A percentile compares a stretch with the other conserved stretches of the same genome.
Evolutionary conservation across 2,797 vertebrate species (phyloP).

Genomic region (Channa striata): DNA sequence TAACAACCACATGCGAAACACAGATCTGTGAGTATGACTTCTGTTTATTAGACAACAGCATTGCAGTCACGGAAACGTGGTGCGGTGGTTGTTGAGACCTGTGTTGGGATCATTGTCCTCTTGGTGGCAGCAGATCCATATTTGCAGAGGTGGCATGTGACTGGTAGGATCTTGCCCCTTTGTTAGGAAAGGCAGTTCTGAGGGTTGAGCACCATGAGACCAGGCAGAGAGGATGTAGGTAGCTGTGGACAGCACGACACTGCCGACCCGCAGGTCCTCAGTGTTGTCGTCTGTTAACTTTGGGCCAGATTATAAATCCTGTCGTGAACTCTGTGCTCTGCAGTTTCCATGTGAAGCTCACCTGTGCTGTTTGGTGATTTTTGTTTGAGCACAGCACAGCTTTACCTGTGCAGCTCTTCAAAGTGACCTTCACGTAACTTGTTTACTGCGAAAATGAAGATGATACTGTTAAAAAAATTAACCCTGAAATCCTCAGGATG

Average conservation of each 20-base stretch:
- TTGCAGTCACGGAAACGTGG: background rate
- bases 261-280: background rate
- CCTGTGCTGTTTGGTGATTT: slow-evolving; percentile 56
- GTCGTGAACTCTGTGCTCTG: slow-evolving; percentile 1
- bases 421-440: slow-evolving; percentile 62
- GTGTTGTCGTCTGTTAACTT: background rate
- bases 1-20: slow-evolving; percentile 81
- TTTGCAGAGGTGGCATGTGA: background rate
- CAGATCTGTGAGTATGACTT: slow-evolving; percentile 76
- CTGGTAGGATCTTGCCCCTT: slow-evolving; percentile 29
- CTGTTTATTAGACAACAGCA: background rate
- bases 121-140: slow-evolving; percentile 73
- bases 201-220: slow-evolving; percentile 15
- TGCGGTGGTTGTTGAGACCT: slow-evolving; percentile 13
- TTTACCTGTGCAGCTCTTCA: slow-evolving; percentile 17
- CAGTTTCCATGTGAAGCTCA: slow-evolving; percentile 11
- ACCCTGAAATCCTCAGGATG: background rate
- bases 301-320: slow-evolving; percentile 9
- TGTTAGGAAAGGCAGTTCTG: slow-evolving; percentile 32
- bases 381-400: slow-evolving; percentile 25
- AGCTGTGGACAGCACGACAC: slow-evolving; percentile 15
- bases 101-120: slow-evolving; percentile 53
- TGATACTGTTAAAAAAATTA: background rate
- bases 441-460: slow-evolving; percentile 39
- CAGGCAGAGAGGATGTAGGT: slow-evolving; percentile 8